Percentiles rank a stretch among this genome's conserved stretches.
Evolutionary conservation across 2,888 invertebrate species (phyloP).

Genomic region (Eilema caniola): DNA sequence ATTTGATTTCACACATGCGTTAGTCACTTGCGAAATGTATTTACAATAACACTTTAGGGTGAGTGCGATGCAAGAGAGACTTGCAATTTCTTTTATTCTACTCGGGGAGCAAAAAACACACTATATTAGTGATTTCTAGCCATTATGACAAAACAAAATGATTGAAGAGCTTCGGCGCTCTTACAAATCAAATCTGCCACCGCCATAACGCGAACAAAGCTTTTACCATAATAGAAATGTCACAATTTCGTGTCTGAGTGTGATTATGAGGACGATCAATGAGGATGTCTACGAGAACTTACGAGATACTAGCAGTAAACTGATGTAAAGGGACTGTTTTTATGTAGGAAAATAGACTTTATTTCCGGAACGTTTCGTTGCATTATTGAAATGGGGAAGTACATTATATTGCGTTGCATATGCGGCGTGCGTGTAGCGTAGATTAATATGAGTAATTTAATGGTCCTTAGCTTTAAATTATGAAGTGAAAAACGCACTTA

Average conservation of each 20-base stretch:
- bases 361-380: neutral
- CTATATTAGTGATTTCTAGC: neutral
- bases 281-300: neutral
- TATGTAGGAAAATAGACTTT: neutral
- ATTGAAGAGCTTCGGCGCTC: neutral
- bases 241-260: neutral
- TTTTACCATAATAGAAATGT: neutral
- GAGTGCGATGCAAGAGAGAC: neutral
- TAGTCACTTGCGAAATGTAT: neutral
- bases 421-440: neutral
- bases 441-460: neutral
- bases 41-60: neutral
- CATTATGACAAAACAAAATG: neutral
- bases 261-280: neutral
- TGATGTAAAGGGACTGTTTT: neutral
- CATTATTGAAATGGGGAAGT: neutral
- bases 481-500: neutral
- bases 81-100: neutral
- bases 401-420: neutral
- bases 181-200: neutral
- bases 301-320: neutral
- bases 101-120: neutral
- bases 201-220: neutral
- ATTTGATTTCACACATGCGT: neutral
- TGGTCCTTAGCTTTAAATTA: neutral